A percentile compares a stretch with the other conserved stretches of the same genome.
phyloP scores from a whole-genome alignment of 2,113 vertebrate species.

The Todiramphus chloris region DNA sequence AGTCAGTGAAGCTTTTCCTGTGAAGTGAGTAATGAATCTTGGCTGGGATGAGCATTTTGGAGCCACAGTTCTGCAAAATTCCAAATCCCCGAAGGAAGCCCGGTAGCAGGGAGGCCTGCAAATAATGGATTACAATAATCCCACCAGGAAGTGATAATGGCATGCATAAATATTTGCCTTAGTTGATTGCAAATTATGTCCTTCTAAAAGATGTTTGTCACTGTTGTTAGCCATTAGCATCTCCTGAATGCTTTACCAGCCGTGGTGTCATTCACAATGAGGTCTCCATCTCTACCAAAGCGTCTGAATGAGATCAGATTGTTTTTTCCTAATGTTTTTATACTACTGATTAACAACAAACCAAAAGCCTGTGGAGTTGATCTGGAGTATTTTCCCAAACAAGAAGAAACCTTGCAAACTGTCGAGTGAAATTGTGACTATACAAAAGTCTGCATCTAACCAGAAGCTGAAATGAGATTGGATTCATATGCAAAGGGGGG shows the following conservation, averaged over 20 bases:
- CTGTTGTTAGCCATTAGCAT: neutral
- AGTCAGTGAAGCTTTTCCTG: conserved; percentile 39
- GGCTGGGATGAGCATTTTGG: conserved; percentile 61
- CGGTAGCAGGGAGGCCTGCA: conserved; percentile 51
- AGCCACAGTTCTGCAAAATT: conserved; percentile 60
- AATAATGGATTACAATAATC: conserved; percentile 68
- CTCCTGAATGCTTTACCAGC: conserved; percentile 45
- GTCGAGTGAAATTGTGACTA: neutral
- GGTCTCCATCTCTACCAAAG: neutral
- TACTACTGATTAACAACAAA: neutral
- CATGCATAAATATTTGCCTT: conserved; percentile 58
- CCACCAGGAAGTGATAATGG: conserved; percentile 69
- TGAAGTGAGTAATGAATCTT: conserved; percentile 63
- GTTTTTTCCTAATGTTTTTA: neutral
- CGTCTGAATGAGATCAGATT: neutral
- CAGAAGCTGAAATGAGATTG: neutral
- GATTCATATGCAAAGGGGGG: neutral
- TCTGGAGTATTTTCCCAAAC: neutral
- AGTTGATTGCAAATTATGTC: conserved; percentile 57
- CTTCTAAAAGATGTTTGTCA: conserved; percentile 32
- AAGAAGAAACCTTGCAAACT: neutral
- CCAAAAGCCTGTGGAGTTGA: neutral
- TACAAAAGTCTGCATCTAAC: neutral
- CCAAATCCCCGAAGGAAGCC: conserved; percentile 66
- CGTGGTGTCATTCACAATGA: neutral